Percentiles rank a stretch among this genome's conserved stretches.
Conservation (phyloP, 2,113 vertebrate genomes). For the Periophthalmodon schlosseri region DNA sequence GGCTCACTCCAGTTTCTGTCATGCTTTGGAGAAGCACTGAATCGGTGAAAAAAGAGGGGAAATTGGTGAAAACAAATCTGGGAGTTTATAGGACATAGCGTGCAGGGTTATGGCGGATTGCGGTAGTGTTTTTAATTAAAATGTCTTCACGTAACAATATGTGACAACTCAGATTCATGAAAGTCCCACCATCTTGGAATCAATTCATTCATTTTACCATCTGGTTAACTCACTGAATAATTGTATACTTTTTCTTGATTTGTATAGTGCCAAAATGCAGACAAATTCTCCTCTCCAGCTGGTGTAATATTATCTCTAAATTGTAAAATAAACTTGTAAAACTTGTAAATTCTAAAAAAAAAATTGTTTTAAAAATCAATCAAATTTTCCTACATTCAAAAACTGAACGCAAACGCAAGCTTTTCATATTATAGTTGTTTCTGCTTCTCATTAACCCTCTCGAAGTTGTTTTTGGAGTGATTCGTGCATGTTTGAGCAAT, state of each 20-base stretch:
- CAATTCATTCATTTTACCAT: neutral
- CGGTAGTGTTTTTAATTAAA: neutral
- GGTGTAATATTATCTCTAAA: too few species aligned
- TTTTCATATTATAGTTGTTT: too few species aligned
- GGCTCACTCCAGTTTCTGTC: constrained; percentile 95
- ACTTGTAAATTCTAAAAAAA: too few species aligned
- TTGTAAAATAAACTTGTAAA: too few species aligned
- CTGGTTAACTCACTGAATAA: neutral
- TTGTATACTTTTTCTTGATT: neutral
- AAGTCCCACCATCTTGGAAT: neutral
- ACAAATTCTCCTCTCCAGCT: too few species aligned
- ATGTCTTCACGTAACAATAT: neutral
- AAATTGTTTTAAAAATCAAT: too few species aligned
- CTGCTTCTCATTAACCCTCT: too few species aligned
- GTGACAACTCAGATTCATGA: neutral
- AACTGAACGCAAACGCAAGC: too few species aligned
- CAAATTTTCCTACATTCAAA: too few species aligned
- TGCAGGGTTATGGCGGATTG: constrained; percentile 8
- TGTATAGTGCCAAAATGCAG: neutral
- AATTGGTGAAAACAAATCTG: constrained; percentile 60
- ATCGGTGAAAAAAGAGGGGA: constrained; percentile 82
- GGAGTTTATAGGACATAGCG: constrained; percentile 30
- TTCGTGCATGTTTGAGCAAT: too few species aligned
- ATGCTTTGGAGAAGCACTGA: constrained; percentile 98
- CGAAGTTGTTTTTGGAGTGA: too few species aligned